These are phyloP conservation scores for Aurelia aurita DNA, from an alignment of 30 jellyfish, hydroid and myxozoan species.

Conservation along the genomic window DNA sequence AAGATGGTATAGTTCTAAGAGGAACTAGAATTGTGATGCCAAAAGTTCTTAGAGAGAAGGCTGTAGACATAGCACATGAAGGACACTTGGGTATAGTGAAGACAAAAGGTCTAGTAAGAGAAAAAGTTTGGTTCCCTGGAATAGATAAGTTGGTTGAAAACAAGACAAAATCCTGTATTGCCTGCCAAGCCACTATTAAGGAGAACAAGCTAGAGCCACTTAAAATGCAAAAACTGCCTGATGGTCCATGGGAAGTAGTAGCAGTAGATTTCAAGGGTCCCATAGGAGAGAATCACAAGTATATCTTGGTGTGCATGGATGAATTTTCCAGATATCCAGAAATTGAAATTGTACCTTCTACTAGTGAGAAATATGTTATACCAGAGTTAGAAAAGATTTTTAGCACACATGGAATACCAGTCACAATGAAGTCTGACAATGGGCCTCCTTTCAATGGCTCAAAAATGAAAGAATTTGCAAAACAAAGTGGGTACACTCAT, in stretches of 20 bases:
- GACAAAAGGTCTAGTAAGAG: background rate
- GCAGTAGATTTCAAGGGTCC: too few relatives aligned
- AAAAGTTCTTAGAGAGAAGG: background rate
- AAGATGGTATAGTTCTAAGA: background rate
- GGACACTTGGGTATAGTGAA: constrained; percentile 29
- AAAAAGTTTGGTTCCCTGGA: constrained; percentile 31
- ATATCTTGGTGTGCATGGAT: constrained; percentile 22
- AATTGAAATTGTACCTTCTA: constrained; percentile 21
- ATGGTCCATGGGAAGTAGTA: too few relatives aligned
- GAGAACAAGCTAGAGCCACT: too few relatives aligned
- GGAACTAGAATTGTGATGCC: constrained; percentile 1
- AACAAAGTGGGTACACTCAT: background rate
- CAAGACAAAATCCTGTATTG: constrained; percentile 7
- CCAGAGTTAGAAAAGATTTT: constrained; percentile 27
- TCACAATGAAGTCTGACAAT: constrained; percentile 26
- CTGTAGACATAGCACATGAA: constrained; percentile 8
- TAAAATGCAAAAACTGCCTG: too few relatives aligned
- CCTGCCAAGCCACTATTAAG: constrained; percentile 9
- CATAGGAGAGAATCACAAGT: background rate
- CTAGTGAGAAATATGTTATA: constrained; percentile 14
- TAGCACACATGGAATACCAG: background rate
- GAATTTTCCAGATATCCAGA: constrained; percentile 9
- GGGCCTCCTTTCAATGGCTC: too few relatives aligned
- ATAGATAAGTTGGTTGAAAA: constrained; percentile 6
- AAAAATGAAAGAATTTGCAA: background rate